phyloP scores from a whole-genome alignment of 2,113 vertebrate species.

The Oryzias melastigma region DNA sequence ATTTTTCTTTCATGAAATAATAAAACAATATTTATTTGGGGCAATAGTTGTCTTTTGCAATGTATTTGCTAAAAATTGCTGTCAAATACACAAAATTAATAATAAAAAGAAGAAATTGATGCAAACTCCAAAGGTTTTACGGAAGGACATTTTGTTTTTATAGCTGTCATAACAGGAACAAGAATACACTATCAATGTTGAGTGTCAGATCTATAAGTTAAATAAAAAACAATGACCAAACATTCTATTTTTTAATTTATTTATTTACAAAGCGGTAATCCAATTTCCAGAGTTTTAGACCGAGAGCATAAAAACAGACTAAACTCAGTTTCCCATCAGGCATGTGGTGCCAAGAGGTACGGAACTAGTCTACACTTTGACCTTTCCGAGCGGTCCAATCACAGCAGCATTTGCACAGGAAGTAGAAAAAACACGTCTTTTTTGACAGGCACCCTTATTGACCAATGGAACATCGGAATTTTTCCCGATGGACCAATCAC shows the following conservation, averaged over 20 bases:
- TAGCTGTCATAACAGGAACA: too few relatives aligned
- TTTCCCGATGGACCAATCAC: slow-evolving; percentile 37
- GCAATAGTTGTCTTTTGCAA: too few relatives aligned
- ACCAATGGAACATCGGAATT: slow-evolving; percentile 33
- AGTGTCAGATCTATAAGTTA: too few relatives aligned
- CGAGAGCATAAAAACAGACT: background rate
- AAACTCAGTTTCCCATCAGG: slow-evolving; percentile 42
- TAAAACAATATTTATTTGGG: too few relatives aligned
- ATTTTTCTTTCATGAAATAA: too few relatives aligned
- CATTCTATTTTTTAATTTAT: background rate
- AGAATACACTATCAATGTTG: too few relatives aligned
- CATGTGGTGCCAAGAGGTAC: background rate
- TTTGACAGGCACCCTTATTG: slow-evolving; percentile 1
- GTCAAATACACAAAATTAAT: too few relatives aligned
- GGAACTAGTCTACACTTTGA: slow-evolving; percentile 66
- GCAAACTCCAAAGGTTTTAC: too few relatives aligned
- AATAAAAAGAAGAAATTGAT: too few relatives aligned
- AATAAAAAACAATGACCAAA: background rate
- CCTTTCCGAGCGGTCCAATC: slow-evolving; percentile 62
- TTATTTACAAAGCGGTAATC: background rate
- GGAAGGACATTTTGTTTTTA: too few relatives aligned
- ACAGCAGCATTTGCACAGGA: slow-evolving; percentile 48
- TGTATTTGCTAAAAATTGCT: too few relatives aligned
- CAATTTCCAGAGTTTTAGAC: background rate
- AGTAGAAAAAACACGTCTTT: slow-evolving; percentile 47